These are phyloP conservation scores for Eleutherodactylus coqui DNA, from an alignment of 2,797 vertebrate genomes.

Conservation along the genomic window DNA sequence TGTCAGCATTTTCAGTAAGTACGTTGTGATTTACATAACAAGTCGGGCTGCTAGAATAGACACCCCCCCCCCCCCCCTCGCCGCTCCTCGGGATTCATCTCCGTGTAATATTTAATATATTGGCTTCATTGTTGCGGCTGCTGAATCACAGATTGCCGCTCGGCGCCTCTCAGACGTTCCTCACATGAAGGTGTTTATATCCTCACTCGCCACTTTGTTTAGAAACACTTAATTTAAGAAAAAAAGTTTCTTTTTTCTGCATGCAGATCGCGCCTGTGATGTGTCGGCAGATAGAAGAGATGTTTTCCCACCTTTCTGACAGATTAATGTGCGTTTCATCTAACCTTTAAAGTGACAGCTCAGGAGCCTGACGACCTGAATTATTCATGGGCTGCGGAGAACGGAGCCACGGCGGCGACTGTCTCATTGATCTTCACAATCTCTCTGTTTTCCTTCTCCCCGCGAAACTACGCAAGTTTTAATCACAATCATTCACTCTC, in stretches of 20 bases:
- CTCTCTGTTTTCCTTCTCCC: conserved; percentile 18
- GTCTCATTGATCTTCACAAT: conserved; percentile 62
- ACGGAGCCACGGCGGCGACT: conserved; percentile 64
- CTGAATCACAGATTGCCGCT: background rate
- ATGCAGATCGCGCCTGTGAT: background rate
- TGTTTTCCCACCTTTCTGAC: conserved; percentile 56
- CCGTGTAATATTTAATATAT: background rate
- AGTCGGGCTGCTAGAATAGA: background rate
- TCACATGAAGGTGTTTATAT: background rate
- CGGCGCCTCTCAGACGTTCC: background rate
- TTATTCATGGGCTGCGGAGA: conserved; percentile 71
- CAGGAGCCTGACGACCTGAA: conserved; percentile 68
- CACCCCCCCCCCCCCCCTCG: background rate
- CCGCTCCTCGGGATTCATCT: background rate
- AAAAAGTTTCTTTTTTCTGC: background rate
- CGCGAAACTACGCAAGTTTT: conserved; percentile 10
- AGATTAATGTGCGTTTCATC: conserved; percentile 56
- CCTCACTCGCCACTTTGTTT: conserved; percentile 2
- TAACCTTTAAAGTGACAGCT: conserved; percentile 68
- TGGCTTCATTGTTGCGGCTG: background rate
- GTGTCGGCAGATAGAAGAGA: conserved; percentile 18
- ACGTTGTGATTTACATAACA: background rate
- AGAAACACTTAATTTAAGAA: background rate
- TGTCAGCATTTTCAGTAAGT: background rate
- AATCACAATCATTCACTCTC: conserved; percentile 43